phyloP scores from a whole-genome alignment of 2,797 vertebrate species.

The Buceros bicornis region DNA sequence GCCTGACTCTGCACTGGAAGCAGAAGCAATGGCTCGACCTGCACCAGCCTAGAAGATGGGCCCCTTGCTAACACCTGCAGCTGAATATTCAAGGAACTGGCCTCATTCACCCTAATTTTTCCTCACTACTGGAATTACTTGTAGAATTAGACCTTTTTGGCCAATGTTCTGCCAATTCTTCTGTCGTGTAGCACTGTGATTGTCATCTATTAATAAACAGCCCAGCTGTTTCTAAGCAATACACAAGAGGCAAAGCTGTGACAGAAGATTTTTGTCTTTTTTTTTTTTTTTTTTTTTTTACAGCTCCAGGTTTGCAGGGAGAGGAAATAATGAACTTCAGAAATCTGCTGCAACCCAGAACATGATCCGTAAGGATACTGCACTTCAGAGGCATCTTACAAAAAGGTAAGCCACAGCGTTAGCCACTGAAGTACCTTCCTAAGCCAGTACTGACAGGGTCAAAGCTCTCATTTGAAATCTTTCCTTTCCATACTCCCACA shows the following conservation, averaged over 20 bases:
- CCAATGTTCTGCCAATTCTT: background rate
- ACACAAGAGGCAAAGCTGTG: background rate
- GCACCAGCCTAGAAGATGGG: background rate
- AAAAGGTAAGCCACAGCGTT: background rate
- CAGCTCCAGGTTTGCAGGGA: background rate
- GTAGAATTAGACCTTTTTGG: background rate
- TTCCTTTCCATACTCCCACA: background rate
- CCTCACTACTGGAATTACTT: background rate
- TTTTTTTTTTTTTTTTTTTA: background rate
- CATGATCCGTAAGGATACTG: background rate
- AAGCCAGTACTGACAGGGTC: background rate
- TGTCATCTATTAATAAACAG: background rate
- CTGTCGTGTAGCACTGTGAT: background rate
- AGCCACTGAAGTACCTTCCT: background rate
- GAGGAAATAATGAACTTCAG: background rate
- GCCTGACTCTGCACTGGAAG: constrained; percentile 11
- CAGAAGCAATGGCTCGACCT: constrained; percentile 23
- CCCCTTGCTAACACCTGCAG: background rate
- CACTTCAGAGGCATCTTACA: background rate
- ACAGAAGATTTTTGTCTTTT: background rate
- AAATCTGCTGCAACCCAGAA: background rate
- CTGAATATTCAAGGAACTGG: background rate
- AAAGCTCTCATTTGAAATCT: background rate
- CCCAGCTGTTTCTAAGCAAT: background rate
- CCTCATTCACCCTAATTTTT: background rate